Evolutionary conservation across 2,113 vertebrate genomes (phyloP).

Genomic region (Butorides virescens): DNA sequence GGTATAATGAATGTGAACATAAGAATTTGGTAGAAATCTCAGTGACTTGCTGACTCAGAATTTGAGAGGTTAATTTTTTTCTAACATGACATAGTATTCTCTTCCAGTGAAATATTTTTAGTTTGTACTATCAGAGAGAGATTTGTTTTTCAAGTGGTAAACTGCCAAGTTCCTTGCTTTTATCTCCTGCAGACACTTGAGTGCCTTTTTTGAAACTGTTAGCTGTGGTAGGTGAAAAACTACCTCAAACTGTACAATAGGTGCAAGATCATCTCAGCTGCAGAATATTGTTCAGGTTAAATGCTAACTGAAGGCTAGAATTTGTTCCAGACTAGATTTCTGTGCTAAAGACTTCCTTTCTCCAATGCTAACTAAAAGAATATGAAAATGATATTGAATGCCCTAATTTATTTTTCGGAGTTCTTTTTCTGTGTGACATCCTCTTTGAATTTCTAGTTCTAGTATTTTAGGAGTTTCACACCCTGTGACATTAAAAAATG

Average conservation of each 20-base stretch:
- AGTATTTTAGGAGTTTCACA: background rate
- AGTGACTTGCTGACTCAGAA: background rate
- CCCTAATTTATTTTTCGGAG: background rate
- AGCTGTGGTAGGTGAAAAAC: background rate
- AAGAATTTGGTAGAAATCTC: background rate
- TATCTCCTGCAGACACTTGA: background rate
- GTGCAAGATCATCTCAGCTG: background rate
- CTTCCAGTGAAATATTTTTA: background rate
- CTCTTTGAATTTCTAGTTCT: background rate
- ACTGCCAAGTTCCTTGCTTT: background rate
- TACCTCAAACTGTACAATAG: background rate
- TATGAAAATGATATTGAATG: background rate
- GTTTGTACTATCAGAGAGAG: background rate
- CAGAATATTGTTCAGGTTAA: background rate
- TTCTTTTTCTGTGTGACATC: background rate
- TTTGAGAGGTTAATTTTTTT: background rate
- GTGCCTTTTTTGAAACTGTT: background rate
- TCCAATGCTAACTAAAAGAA: background rate
- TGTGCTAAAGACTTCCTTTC: background rate
- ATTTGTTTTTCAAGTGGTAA: background rate
- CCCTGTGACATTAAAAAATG: background rate
- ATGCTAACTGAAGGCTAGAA: background rate
- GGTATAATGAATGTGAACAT: background rate
- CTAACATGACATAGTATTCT: background rate
- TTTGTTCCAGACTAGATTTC: background rate